phyloP scores from a whole-genome alignment of 2,888 invertebrate species.

The Sympetrum striolatum region DNA sequence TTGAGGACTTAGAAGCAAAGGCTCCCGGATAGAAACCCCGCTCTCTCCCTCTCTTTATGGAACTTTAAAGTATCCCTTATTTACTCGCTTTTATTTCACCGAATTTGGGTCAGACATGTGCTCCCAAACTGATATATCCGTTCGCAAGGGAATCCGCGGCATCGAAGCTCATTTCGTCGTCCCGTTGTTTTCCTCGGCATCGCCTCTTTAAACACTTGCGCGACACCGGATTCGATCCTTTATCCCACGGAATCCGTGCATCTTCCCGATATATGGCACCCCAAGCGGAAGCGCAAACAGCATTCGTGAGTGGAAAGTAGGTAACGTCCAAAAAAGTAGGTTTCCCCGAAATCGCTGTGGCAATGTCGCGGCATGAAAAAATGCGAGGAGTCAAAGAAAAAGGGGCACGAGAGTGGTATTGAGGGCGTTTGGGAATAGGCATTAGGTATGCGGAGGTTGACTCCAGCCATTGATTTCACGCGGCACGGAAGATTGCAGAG shows the following conservation, averaged over 20 bases:
- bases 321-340: not conserved
- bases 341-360: not conserved
- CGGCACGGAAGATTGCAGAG: not conserved
- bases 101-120: too few relatives aligned
- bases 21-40: too few relatives aligned
- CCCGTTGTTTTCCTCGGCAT: not conserved
- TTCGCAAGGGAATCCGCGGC: too few relatives aligned
- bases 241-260: not conserved
- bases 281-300: not conserved
- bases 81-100: too few relatives aligned
- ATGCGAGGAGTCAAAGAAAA: not conserved
- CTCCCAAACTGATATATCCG: too few relatives aligned
- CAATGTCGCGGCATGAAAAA: not conserved
- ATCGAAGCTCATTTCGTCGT: not conserved
- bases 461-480: not conserved
- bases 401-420: not conserved
- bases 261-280: not conserved
- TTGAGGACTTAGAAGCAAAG: too few relatives aligned
- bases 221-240: not conserved
- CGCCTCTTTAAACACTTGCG: not conserved
- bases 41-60: too few relatives aligned
- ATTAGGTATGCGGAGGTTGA: not conserved
- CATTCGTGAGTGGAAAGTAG: not conserved
- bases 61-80: too few relatives aligned
- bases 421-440: not conserved